Conservation (phyloP, 2,797 vertebrate species). For the Dallia pectoralis region DNA sequence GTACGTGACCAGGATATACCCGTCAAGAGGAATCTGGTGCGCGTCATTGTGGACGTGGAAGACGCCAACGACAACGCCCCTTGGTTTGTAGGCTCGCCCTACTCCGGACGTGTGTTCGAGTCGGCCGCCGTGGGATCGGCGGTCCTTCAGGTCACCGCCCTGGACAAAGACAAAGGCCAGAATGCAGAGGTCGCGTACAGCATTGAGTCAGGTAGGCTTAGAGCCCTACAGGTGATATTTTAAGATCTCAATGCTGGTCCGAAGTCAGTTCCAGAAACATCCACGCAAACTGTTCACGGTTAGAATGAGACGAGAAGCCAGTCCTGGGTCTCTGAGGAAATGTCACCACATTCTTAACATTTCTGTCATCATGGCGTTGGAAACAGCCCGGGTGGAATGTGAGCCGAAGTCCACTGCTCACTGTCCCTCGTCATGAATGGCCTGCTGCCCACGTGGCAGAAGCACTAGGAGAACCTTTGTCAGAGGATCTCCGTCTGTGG, state of each 20-base stretch:
- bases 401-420: constrained; percentile 56
- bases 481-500: constrained; percentile 51
- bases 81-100: constrained; percentile 89
- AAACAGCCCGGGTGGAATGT: constrained; percentile 56
- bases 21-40: constrained; percentile 92
- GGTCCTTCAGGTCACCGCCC: constrained; percentile 88
- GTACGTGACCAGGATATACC: constrained; percentile 98
- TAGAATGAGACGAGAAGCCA: background rate
- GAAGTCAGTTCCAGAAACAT: background rate
- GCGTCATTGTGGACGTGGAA: constrained; percentile 85
- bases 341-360: constrained; percentile 19
- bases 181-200: constrained; percentile 92
- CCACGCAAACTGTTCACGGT: background rate
- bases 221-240: background rate
- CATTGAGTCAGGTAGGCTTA: constrained; percentile 89
- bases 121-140: constrained; percentile 89
- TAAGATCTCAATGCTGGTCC: background rate
- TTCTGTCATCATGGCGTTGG: constrained; percentile 10
- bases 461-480: constrained; percentile 61
- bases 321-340: background rate
- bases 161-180: constrained; percentile 94
- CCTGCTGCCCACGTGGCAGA: constrained; percentile 54
- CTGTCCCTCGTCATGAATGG: constrained; percentile 67
- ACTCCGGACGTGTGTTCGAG: constrained; percentile 86
- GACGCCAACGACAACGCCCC: constrained; percentile 95